phyloP scores from a whole-genome alignment of 2,797 vertebrate genomes.

The Artibeus jamaicensis region DNA sequence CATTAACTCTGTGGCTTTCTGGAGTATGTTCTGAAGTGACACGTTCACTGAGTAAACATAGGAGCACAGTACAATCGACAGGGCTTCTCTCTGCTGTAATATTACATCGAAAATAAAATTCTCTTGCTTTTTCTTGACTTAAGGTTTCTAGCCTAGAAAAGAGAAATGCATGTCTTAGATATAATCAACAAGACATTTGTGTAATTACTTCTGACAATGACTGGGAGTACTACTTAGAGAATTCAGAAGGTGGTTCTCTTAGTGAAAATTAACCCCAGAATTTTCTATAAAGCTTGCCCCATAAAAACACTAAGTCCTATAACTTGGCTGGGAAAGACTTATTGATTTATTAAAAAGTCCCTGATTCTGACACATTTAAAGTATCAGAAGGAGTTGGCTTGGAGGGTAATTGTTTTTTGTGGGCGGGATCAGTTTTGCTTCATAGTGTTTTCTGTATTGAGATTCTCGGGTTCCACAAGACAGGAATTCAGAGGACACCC shows the following conservation, averaged over 20 bases:
- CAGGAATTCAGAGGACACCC: not conserved
- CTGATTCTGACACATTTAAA: not conserved
- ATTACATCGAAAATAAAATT: not conserved
- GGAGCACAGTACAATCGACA: not conserved
- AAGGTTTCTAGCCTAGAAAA: constrained; percentile 22
- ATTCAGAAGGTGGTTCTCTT: not conserved
- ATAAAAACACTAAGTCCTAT: not conserved
- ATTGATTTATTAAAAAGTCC: not conserved
- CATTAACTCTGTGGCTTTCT: not conserved
- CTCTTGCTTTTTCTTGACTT: not conserved
- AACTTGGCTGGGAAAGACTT: not conserved
- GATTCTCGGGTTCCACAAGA: not conserved
- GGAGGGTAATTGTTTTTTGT: not conserved
- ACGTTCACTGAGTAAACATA: not conserved
- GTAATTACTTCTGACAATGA: not conserved
- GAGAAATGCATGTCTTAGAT: not conserved
- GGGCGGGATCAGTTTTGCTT: not conserved
- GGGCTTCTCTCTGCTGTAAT: not conserved
- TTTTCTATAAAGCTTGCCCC: not conserved
- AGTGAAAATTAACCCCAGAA: not conserved
- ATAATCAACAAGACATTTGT: not conserved
- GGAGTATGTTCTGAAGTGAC: constrained; percentile 2
- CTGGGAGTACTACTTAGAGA: not conserved
- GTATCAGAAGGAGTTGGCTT: not conserved
- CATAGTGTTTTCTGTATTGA: not conserved